phyloP scores from a whole-genome alignment of 2,797 vertebrate genomes.

The Sebastes miniatus region DNA sequence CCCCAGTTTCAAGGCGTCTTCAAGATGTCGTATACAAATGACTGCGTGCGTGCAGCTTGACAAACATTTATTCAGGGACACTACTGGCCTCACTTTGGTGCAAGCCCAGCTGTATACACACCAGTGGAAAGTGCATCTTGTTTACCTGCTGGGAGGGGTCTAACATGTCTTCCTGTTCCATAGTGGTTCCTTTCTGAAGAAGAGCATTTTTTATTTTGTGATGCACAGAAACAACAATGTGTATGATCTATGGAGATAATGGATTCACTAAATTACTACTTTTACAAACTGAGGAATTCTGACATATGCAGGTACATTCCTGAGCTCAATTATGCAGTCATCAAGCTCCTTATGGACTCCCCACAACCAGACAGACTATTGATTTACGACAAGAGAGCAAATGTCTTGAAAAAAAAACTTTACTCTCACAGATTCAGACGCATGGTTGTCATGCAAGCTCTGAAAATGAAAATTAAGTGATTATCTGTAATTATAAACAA shows the following conservation, averaged over 20 bases:
- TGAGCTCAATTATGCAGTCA: background rate
- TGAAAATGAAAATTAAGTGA: background rate
- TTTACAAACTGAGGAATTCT: background rate
- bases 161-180: background rate
- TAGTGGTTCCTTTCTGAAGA: background rate
- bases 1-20: slow-evolving; percentile 32
- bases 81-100: slow-evolving; percentile 52
- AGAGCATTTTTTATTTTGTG: background rate
- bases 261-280: background rate
- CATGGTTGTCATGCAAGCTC: background rate
- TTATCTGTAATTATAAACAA: background rate
- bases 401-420: background rate
- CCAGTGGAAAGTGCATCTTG: slow-evolving; percentile 45
- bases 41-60: slow-evolving; percentile 42
- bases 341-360: background rate
- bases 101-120: slow-evolving; percentile 76
- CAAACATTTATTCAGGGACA: slow-evolving; percentile 70
- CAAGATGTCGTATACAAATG: slow-evolving; percentile 48
- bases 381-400: background rate
- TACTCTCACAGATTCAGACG: background rate
- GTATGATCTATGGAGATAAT: background rate
- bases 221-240: background rate
- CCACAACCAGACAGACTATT: background rate
- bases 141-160: slow-evolving; percentile 49
- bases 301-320: slow-evolving; percentile 1